Evolutionary conservation across 2,797 vertebrate genomes (phyloP).

Genomic region (Lithobates pipiens): DNA sequence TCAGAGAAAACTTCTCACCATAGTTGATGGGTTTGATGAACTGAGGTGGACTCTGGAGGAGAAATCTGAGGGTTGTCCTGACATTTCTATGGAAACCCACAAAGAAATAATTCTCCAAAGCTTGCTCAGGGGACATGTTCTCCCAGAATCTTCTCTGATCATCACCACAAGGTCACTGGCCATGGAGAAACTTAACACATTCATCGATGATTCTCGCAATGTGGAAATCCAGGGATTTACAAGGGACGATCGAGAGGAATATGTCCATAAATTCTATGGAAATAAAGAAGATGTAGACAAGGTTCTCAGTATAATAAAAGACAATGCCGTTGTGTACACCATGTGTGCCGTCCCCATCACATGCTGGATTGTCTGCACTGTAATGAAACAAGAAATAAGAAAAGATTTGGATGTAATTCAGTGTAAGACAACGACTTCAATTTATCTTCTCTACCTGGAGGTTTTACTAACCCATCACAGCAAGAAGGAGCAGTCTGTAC

Average conservation of each 20-base stretch:
- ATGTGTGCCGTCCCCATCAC: constrained; percentile 47
- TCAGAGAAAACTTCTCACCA: constrained; percentile 64
- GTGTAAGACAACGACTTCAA: too few relatives aligned
- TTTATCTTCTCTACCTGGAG: too few relatives aligned
- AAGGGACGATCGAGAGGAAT: background rate
- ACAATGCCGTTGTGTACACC: constrained; percentile 51
- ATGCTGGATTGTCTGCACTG: constrained; percentile 66
- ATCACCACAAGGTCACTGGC: constrained; percentile 57
- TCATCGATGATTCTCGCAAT: background rate
- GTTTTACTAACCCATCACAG: too few relatives aligned
- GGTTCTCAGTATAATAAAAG: constrained; percentile 57
- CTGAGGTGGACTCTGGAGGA: constrained; percentile 20
- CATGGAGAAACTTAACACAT: constrained; percentile 58
- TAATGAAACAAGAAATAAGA: constrained; percentile 56
- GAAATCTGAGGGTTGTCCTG: rapidly evolving
- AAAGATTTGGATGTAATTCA: too few relatives aligned
- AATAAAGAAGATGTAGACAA: rapidly evolving
- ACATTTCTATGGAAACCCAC: too few relatives aligned
- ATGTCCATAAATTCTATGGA: constrained; percentile 65
- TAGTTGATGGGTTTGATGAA: constrained; percentile 68
- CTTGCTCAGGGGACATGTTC: constrained; percentile 45
- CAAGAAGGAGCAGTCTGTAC: too few relatives aligned
- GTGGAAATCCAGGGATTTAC: constrained; percentile 64
- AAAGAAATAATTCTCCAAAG: constrained; percentile 41
- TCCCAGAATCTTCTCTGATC: constrained; percentile 61